phyloP scores from a whole-genome alignment of 2,888 invertebrate genomes.

The Villa cingulata region DNA sequence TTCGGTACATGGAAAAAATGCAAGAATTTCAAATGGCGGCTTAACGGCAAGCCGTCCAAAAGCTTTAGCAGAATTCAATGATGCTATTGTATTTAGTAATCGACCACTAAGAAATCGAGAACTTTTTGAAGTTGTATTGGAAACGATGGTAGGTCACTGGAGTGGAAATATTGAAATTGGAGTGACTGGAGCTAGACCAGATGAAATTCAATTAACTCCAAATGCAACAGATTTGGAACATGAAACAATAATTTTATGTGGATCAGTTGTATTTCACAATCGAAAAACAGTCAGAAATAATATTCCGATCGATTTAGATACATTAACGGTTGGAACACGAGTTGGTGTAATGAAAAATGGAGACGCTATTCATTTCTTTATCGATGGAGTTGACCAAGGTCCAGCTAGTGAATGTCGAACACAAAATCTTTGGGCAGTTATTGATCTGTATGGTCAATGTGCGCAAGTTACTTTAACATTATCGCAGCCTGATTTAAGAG shows the following conservation, averaged over 20 bases:
- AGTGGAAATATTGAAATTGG: constrained; percentile 82
- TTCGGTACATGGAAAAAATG: constrained; percentile 78
- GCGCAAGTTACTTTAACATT: constrained; percentile 59
- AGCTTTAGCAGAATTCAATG: constrained; percentile 84
- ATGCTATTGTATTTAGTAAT: constrained; percentile 84
- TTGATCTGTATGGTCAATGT: constrained; percentile 89
- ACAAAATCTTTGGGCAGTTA: constrained; percentile 77
- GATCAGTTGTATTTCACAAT: constrained; percentile 83
- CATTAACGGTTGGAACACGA: constrained; percentile 59
- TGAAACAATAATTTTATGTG: constrained; percentile 87
- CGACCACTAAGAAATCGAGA: constrained; percentile 78
- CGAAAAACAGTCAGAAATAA: constrained; percentile 69
- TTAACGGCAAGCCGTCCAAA: constrained; percentile 75
- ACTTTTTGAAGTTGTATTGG: constrained; percentile 80
- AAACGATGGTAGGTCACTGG: constrained; percentile 86
- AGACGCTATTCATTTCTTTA: constrained; percentile 73
- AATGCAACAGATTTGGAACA: constrained; percentile 85
- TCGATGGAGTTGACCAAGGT: constrained; percentile 78
- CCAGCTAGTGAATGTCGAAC: constrained; percentile 68
- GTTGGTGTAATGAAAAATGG: constrained; percentile 80
- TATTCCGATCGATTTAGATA: constrained; percentile 75
- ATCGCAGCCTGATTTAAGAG: constrained; percentile 25
- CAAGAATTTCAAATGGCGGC: constrained; percentile 69
- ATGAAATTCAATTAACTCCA: constrained; percentile 73
- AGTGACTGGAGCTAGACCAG: constrained; percentile 78